Base-by-base conservation (phyloP, 2,888 invertebrate genomes). In the Thera obeliscata region DNA sequence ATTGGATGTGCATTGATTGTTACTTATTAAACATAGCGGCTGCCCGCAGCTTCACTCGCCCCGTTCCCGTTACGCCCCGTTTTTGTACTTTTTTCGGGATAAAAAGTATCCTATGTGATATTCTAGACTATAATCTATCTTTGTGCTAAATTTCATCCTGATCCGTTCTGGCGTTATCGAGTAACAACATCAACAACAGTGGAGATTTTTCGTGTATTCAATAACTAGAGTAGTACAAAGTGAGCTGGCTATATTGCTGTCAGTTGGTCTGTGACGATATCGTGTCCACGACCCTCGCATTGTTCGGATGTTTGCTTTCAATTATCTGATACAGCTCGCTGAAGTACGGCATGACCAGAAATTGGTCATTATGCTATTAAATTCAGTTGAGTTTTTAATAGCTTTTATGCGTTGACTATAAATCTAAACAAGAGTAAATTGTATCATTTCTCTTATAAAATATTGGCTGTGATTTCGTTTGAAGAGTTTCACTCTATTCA, bases 231-330 rank as follows among this genome's bases (percentile, higher is more conserved):
- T 3, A 7, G 41, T 7, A 43, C 43, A 43, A 38, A 59, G n/a
- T 59, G 59, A 5, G 48, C 58, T 59, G 33, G 48, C 64, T 64
- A n/a, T 35, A 46, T 3, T 43, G 43, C 43, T 46, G 43, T 0
- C 43, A 9, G 9, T 46, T 52, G 5, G 38, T 1, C 64, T 64
- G 55, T 59, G 55, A 38, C 58, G 36, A 50, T 63, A 35, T 50
- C 54, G 46, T 52, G 57, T 43, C 49, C 49, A 38, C 49, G 38
- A 49, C 58, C 46, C 64, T 65, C 59, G 59, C 59, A 55, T 55
- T 60, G 64, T 65, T 59, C 60, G 36, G 33, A 65, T 65, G 48
- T 59, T 55, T 52, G 58, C 48, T 55, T 65, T 65, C 55, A 60
- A 60, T 59, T 65, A 59, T 55, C 58, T 36, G 52, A 64, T 58